Conservation (phyloP, 2,797 vertebrate genomes). For the Rhinichthys osculus region DNA sequence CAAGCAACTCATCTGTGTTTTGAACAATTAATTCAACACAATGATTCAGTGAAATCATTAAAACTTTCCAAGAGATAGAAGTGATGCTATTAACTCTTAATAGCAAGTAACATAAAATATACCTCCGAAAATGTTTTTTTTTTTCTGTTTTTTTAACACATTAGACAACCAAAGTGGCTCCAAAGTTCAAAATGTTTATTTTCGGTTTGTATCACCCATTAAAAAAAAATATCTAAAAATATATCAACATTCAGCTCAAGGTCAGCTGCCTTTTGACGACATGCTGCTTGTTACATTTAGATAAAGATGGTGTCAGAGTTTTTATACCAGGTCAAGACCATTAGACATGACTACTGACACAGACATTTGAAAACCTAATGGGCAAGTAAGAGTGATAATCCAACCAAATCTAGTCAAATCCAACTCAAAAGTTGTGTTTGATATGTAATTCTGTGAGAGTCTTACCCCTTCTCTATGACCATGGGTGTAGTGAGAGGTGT, state of each 20-base stretch:
- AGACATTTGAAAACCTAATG: not conserved
- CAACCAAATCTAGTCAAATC: not conserved
- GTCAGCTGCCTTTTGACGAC: not conserved
- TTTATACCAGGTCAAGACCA: not conserved
- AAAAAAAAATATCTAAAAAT: not conserved
- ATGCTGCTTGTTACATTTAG: not conserved
- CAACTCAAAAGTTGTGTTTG: not conserved
- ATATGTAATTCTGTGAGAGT: not conserved
- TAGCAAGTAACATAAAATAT: no score
- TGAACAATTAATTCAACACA: not conserved
- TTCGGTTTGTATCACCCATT: not conserved
- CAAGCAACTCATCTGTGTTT: not conserved
- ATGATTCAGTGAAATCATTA: not conserved
- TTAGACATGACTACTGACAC: not conserved
- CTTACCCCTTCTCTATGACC: slow-evolving; percentile 33
- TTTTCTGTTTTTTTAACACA: not conserved
- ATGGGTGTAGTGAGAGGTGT: slow-evolving; percentile 36
- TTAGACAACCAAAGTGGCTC: not conserved
- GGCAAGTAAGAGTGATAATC: not conserved
- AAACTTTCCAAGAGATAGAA: not conserved
- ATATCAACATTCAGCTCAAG: slow-evolving; percentile 6
- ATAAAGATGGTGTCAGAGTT: not conserved
- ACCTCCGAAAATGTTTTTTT: not conserved
- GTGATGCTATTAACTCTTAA: not conserved
- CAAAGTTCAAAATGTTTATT: not conserved